Evolutionary conservation across 2,113 vertebrate species (phyloP).

Genomic region (Porphyrio hochstetteri): DNA sequence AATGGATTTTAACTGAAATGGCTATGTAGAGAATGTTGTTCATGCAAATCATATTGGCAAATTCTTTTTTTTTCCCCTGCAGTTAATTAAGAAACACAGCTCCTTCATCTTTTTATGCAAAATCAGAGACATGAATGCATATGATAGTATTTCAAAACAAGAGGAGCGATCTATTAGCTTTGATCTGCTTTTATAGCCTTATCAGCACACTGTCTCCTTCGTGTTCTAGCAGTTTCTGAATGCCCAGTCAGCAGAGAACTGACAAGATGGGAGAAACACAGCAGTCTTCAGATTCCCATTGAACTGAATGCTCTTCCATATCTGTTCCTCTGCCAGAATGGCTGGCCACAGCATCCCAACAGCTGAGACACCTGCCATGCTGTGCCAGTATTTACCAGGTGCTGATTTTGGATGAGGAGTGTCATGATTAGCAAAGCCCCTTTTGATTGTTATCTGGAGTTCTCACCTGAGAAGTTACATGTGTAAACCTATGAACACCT

Average conservation of each 20-base stretch:
- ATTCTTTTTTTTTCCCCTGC: background rate
- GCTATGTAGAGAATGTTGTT: background rate
- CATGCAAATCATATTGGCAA: constrained; percentile 7
- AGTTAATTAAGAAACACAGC: constrained; percentile 21
- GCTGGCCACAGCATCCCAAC: background rate
- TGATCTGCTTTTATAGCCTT: background rate
- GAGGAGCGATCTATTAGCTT: background rate
- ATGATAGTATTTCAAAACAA: background rate
- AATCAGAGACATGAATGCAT: background rate
- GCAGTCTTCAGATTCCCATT: background rate
- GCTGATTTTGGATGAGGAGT: background rate
- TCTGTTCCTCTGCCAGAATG: background rate
- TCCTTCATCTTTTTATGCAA: constrained; percentile 29
- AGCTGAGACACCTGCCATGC: background rate
- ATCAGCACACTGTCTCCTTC: background rate
- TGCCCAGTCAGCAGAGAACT: background rate
- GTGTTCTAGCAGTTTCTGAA: background rate
- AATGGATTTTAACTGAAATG: constrained; percentile 3
- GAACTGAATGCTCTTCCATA: background rate
- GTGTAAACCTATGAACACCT: background rate
- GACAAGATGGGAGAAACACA: background rate
- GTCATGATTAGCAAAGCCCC: fast-evolving
- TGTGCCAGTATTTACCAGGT: background rate
- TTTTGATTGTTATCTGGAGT: background rate
- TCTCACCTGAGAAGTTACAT: background rate